Evolutionary conservation across 2,797 vertebrate species (phyloP), one percentile per base, ranked within the genome.

Genomic region (Halcyon leucocephala): DNA sequence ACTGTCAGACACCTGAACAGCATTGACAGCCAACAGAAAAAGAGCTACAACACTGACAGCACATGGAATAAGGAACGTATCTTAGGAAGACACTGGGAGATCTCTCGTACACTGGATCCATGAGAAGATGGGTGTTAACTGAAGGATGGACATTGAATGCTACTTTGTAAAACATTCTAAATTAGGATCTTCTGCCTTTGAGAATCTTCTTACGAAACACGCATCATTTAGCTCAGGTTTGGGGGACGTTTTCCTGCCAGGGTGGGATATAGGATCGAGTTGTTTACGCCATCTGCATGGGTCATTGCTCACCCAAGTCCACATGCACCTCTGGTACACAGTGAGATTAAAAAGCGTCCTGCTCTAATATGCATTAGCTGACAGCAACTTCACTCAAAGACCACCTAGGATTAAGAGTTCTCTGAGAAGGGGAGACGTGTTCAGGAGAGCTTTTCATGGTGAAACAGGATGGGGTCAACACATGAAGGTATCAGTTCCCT

Each of bases 301-400:
- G 19, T 55, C 70, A 66, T 15, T 89, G 66, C 48, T 70, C n/a
- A n/a, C 48, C 57, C n/a, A 41, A 66, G 60, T 57, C 57, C 49
- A 67, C 7, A 1, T 14, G 66, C 35, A 82, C 35, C 33, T 60
- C 49, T 12, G 28, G 41, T 58, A 86, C 52, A 66, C 14, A 79
- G 44, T 7, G 61, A 61, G 57, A 83, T 71, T 76, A 85, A 86
- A 88, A 66, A 2, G 8, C 6, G 18, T 66, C 55, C 57, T 78
- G 37, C 41, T 81, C 48, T 78, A 65, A 93, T 62, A 67, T 25
- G 44, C 44, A 76, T 62, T 82, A 71, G 31, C 60, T 95, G 80
- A 79, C 87, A 95, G 82, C 60, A 95, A 46, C 80, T 73, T 86
- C 90, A 92, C 41, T 90, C 44, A 76, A 88, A 46, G 66, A 86